These are phyloP conservation scores for Spheniscus mendiculus DNA, from an alignment of 2,113 vertebrate genomes.

Conservation along the genomic window DNA sequence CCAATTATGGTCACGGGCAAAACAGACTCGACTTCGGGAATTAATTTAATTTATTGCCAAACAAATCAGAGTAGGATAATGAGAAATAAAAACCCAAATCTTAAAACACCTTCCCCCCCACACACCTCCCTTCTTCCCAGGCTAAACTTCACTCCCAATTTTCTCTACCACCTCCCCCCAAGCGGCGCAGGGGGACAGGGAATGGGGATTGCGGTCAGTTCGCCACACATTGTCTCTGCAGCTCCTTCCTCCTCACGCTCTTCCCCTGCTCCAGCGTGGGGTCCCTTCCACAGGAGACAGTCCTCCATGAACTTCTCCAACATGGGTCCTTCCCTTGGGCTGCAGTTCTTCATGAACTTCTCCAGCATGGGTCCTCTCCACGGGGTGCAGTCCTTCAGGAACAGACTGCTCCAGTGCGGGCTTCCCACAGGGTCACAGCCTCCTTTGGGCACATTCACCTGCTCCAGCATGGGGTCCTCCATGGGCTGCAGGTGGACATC, in stretches of 20 bases:
- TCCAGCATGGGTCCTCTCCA: not conserved
- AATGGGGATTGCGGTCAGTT: not conserved
- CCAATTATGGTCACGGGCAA: rapidly evolving
- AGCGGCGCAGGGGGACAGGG: rapidly evolving
- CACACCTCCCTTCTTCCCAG: not conserved
- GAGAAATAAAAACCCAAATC: not conserved
- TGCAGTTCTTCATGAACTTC: not conserved
- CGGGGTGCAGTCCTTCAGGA: no score
- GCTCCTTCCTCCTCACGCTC: not conserved
- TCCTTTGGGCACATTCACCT: not conserved
- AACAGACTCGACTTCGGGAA: not conserved
- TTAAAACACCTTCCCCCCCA: not conserved
- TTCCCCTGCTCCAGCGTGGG: not conserved
- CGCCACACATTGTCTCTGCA: not conserved
- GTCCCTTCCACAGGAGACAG: no score
- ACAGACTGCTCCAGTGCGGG: not conserved
- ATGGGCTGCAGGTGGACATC: not conserved
- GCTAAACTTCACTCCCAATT: not conserved
- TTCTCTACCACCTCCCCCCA: not conserved
- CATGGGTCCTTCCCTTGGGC: no score
- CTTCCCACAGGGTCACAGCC: not conserved
- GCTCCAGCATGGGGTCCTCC: rapidly evolving
- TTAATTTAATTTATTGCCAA: not conserved
- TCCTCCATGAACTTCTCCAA: not conserved
- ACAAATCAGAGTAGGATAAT: not conserved